Base-by-base conservation (phyloP, 2,113 vertebrate species). In the Esox niger region DNA sequence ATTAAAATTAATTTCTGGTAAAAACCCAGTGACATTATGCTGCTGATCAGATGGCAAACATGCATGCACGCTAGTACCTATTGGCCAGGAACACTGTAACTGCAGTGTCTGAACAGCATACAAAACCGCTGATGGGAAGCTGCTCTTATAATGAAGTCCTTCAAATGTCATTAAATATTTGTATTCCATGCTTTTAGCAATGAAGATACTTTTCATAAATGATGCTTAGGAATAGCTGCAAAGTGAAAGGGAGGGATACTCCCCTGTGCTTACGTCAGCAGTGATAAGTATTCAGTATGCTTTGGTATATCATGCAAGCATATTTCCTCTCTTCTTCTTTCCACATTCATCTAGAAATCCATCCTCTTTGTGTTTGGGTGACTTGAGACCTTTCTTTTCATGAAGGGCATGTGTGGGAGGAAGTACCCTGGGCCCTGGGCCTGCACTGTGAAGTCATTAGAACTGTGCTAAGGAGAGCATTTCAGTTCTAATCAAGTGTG, bases 1-100 rank as follows among this genome's bases (percentile, higher is more conserved):
- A 90, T 91, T 91, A 87, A 87, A 82, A 87, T 84, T 81, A 78
- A 89, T 87, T 91, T 83, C 74, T 66, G 72, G 75, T 79, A 81
- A 89, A 56, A 87, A 88, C 68, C 68, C 80, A 81, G 77, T 91
- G 88, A 89, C 89, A 87, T 90, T 90, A 84, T 58, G 60, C 66
- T 25, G 54, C 62, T 70, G 64, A 67, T 66, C 57, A 21, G 57
- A 66, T 10, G 67, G 78, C 72, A 29, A 17, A 25, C 77, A 62
- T 25, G 11, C 63, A 66, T 30, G 60, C 77, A 33, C 54, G 47
- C 60, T 58, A 57, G 68, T 69, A 64, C 71, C 76, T 71, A 75
- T n/a, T 61, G 30, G 17, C 30, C 32, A 32, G n/a, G 59, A 35
- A 31, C 30, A 27, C 59, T 32, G 8, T 7, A 6, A n/a, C n/a